A percentile compares a stretch with the other conserved stretches of the same genome.
Conservation (phyloP, 2,888 invertebrate species). For the Chalcosyrphus nemorum region DNA sequence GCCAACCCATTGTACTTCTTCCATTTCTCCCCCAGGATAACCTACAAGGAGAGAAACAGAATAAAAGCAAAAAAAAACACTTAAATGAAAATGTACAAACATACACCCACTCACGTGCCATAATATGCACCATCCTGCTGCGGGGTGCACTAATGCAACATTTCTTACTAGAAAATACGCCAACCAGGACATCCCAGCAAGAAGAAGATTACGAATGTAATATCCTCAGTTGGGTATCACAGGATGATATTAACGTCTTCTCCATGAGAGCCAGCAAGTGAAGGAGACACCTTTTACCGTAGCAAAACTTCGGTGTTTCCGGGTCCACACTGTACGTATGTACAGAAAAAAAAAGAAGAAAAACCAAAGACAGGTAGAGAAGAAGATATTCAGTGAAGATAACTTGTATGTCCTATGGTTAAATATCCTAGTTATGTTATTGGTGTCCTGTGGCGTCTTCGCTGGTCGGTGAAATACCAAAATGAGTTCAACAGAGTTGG, state of each 20-base stretch:
- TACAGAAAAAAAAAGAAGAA: neutral
- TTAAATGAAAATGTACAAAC: slow-evolving; percentile 37
- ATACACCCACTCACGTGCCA: neutral
- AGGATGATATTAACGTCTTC: slow-evolving; percentile 55
- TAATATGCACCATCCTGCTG: slow-evolving; percentile 30
- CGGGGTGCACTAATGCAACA: slow-evolving; percentile 47
- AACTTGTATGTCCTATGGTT: slow-evolving; percentile 61
- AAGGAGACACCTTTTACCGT: slow-evolving; percentile 38
- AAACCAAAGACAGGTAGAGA: slow-evolving; percentile 2
- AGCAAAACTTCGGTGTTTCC: slow-evolving; percentile 52
- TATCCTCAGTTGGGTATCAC: slow-evolving; percentile 46
- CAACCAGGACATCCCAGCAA: slow-evolving; percentile 31
- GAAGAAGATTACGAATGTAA: slow-evolving; percentile 63
- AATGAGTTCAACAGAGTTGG: slow-evolving; percentile 19
- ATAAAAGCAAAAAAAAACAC: neutral
- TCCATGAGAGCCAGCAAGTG: too few relatives aligned
- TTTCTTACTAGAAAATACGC: slow-evolving; percentile 34
- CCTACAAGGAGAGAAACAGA: too few relatives aligned
- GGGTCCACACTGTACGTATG: slow-evolving; percentile 22
- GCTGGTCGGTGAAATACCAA: slow-evolving; percentile 37
- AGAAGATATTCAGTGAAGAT: slow-evolving; percentile 41
- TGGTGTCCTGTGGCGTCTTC: slow-evolving; percentile 55
- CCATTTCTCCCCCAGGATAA: slow-evolving; percentile 12
- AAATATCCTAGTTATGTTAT: slow-evolving; percentile 68
- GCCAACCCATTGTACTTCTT: slow-evolving; percentile 11